Conservation (phyloP, 1,140 invertebrate species). For the Branchinecta lynchi region DNA sequence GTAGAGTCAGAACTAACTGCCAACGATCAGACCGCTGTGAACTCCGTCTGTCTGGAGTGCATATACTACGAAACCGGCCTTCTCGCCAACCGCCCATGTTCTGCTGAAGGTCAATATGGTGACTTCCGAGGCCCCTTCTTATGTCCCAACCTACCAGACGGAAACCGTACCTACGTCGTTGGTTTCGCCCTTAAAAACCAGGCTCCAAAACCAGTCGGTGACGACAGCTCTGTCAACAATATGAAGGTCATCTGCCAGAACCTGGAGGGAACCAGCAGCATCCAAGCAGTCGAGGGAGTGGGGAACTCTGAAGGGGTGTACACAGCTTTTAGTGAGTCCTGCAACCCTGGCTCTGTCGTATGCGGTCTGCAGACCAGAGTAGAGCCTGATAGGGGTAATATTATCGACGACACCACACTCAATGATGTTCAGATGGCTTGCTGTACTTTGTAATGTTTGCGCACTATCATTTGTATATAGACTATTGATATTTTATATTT, state of each 20-base stretch:
- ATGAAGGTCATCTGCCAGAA: neutral
- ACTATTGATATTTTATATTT: too few species aligned
- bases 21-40: neutral
- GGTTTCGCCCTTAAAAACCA: slow-evolving; percentile 3
- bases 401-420: neutral
- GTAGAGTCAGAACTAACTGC: neutral
- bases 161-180: neutral
- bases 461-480: too few species aligned
- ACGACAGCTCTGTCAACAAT: neutral
- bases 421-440: neutral
- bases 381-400: neutral
- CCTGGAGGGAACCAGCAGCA: neutral
- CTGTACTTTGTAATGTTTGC: neutral
- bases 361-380: neutral
- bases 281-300: neutral
- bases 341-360: neutral
- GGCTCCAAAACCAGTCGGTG: neutral
- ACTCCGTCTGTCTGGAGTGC: neutral
- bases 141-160: neutral
- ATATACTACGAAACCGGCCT: neutral
- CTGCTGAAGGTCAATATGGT: neutral
- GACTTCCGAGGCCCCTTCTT: neutral
- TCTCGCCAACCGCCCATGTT: neutral
- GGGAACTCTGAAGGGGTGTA: neutral
- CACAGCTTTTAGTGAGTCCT: neutral